Base-by-base conservation (phyloP, 2,113 vertebrate genomes). In the Dolichotis patagonum region DNA sequence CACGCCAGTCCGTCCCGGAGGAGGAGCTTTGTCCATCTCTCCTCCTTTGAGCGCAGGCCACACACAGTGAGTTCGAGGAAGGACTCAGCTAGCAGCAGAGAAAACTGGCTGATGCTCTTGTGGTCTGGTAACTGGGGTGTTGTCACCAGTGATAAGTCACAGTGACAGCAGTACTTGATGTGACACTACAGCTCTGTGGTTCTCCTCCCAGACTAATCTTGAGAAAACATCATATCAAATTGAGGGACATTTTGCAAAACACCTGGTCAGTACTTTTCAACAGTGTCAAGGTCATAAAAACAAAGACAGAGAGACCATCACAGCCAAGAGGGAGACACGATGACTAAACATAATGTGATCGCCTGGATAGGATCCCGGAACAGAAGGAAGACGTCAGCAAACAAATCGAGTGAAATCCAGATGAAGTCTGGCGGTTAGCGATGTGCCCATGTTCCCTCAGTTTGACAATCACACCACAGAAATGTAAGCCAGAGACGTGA, bases 11-110 rank as follows among this genome's bases (percentile, higher is more conserved):
- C 1, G 11, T 67, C 17, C 46, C 30, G n/a, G 19, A n/a, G 52
- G 30, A 85, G 56, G 19, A 54, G 32, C 65, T 65, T 5, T 46
- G 24, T 43, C 13, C 9, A 3, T 5, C 38, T 80, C 13, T 12
- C 60, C 4, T 19, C 24, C 43, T 24, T 0, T 30, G 62, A 30
- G 32, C 69, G 6, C 20, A 16, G 75, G 24, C 30, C 4, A 22
- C 8, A 0, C 17, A 9, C 1, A 1, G 78, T 0, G 0, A 26
- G 62, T 58, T 4, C 13, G 35, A 22, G n/a, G 3, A n/a, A 46
- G 41, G 24, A 38, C 52, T 28, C 32, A 3, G 46, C 83, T 56
- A 26, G 13, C 0, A 32, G 41, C 12, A 38, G 86, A 80, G 38
- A 85, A 85, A 46, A 20, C 46, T 49, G 84, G 88, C 80, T 83